A percentile compares a stretch with the other conserved stretches of the same genome.
Evolutionary conservation across 1,140 invertebrate species (phyloP).

Genomic region (Danaus melanippus): DNA sequence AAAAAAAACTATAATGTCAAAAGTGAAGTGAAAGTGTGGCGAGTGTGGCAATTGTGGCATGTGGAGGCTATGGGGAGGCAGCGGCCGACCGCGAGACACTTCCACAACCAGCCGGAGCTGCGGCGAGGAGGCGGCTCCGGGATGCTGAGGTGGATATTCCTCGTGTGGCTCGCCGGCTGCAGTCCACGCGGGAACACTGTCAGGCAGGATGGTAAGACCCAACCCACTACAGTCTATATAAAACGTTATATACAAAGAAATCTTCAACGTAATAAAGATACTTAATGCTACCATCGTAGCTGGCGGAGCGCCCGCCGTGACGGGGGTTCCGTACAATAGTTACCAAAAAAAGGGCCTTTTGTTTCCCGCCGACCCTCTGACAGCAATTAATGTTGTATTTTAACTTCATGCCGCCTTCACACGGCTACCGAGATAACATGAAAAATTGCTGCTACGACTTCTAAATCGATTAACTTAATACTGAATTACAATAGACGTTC

Average conservation of each 20-base stretch:
- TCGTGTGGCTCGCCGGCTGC: constrained; percentile 53
- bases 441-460: neutral
- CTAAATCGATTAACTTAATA: neutral
- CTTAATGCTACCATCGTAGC: constrained; percentile 15
- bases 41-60: too few relatives aligned
- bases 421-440: neutral
- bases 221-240: constrained; percentile 3
- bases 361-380: constrained; percentile 39
- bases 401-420: constrained; percentile 29
- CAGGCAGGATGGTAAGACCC: constrained; percentile 60
- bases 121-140: constrained; percentile 36
- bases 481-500: too few relatives aligned
- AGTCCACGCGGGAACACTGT: constrained; percentile 55
- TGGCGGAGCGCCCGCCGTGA: constrained; percentile 31
- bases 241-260: constrained; percentile 5
- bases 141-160: constrained; percentile 57
- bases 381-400: constrained; percentile 61
- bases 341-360: constrained; percentile 43
- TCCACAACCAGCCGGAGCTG: constrained; percentile 60
- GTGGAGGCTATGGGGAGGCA: constrained; percentile 34
- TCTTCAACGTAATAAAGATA: constrained; percentile 8
- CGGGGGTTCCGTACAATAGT: constrained; percentile 45
- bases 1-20: too few relatives aligned
- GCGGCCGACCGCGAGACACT: constrained; percentile 48
- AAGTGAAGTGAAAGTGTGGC: too few relatives aligned